Evolutionary conservation across 92 coral and sea anemone genomes (phyloP).

Genomic region (Diadumene lineata): DNA sequence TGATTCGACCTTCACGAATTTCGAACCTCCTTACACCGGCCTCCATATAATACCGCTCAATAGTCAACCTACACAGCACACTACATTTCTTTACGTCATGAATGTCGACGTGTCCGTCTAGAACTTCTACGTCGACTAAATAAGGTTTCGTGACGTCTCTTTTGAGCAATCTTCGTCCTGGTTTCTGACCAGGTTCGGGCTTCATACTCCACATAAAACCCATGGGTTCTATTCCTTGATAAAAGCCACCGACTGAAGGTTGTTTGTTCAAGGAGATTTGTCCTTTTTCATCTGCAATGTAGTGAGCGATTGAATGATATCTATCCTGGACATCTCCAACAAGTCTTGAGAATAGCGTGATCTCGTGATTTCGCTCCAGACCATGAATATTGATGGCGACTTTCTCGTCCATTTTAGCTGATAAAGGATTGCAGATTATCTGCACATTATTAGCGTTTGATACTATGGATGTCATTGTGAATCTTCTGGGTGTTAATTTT

Average conservation of each 20-base stretch:
- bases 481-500: no score
- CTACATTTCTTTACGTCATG: neutral
- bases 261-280: conserved; percentile 19
- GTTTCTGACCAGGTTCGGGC: conserved; percentile 49
- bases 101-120: conserved; percentile 35
- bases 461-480: neutral
- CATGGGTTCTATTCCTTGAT: conserved; percentile 55
- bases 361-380: conserved; percentile 23
- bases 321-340: conserved; percentile 39
- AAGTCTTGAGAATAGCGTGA: conserved; percentile 38
- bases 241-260: conserved; percentile 52
- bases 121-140: conserved; percentile 25
- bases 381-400: conserved; percentile 26
- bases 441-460: neutral
- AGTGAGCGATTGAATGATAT: conserved; percentile 46
- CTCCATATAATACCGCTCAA: conserved; percentile 48
- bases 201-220: conserved; percentile 57
- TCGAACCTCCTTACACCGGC: conserved; percentile 49
- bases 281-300: conserved; percentile 42
- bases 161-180: conserved; percentile 43
- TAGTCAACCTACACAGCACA: conserved; percentile 22
- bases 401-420: conserved; percentile 43
- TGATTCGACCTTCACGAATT: conserved; percentile 39
- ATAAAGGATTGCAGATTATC: conserved; percentile 24
- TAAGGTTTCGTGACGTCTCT: conserved; percentile 47